Evolutionary conservation across 2,888 invertebrate species (phyloP).

Genomic region (Calephelis perditalis): DNA sequence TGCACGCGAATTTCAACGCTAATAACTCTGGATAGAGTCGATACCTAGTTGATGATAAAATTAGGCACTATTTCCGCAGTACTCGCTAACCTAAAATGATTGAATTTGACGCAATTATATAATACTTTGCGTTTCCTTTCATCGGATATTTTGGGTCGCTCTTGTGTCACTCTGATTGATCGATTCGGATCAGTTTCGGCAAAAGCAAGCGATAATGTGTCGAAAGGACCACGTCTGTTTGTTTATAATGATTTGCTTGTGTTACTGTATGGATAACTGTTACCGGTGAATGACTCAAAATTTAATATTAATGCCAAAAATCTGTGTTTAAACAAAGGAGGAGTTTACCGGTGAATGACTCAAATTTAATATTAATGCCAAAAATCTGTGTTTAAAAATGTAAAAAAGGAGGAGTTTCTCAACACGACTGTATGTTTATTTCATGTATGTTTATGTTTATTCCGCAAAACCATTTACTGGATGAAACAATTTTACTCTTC

Average conservation of each 20-base stretch:
- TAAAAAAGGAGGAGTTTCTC: too few relatives aligned
- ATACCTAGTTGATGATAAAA: conserved; percentile 10
- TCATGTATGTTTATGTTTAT: too few relatives aligned
- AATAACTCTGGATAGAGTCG: neutral
- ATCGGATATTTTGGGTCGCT: conserved; percentile 25
- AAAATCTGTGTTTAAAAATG: too few relatives aligned
- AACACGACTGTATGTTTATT: too few relatives aligned
- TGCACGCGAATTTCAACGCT: conserved; percentile 13
- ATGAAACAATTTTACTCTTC: neutral
- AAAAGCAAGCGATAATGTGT: neutral
- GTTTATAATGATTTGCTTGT: too few relatives aligned
- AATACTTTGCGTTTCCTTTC: conserved; percentile 30
- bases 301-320: too few relatives aligned
- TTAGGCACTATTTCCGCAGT: conserved; percentile 31
- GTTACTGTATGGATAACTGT: too few relatives aligned
- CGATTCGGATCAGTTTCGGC: neutral
- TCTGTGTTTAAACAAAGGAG: too few relatives aligned
- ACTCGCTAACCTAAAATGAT: conserved; percentile 33
- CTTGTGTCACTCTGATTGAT: conserved; percentile 4
- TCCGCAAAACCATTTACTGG: too few relatives aligned
- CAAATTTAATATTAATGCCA: too few relatives aligned
- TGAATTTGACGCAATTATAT: conserved; percentile 36
- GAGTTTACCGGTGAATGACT: too few relatives aligned
- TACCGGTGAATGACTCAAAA: too few relatives aligned
- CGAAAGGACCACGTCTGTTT: neutral